These are phyloP conservation scores for Horisme vitalbata DNA, from an alignment of 2,888 invertebrate species.

Conservation along the genomic window DNA sequence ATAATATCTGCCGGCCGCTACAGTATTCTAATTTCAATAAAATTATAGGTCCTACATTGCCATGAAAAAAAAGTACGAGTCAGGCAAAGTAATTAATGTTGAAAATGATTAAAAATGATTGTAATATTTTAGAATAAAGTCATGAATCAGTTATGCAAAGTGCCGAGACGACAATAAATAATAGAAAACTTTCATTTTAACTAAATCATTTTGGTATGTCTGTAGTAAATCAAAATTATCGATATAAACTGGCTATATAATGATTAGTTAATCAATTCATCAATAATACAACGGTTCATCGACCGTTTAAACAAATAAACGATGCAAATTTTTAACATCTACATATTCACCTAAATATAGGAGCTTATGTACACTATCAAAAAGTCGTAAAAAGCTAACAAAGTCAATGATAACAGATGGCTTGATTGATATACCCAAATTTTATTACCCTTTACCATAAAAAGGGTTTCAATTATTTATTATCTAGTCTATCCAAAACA, in stretches of 20 bases:
- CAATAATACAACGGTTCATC: not conserved
- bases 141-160: too few species aligned
- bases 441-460: not conserved
- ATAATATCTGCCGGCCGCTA: constrained; percentile 63
- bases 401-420: constrained; percentile 12
- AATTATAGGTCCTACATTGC: constrained; percentile 60
- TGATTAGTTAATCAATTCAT: too few species aligned
- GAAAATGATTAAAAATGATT: too few species aligned
- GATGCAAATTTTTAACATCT: not conserved
- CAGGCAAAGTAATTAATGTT: too few species aligned
- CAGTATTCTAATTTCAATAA: constrained; percentile 68
- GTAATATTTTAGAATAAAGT: too few species aligned
- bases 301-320: not conserved
- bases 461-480: constrained; percentile 8
- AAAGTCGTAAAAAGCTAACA: constrained; percentile 5
- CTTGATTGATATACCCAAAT: not conserved
- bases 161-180: too few species aligned
- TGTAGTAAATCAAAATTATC: too few species aligned
- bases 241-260: too few species aligned
- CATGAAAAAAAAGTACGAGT: constrained; percentile 32
- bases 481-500: constrained; percentile 7
- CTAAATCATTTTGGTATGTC: too few species aligned
- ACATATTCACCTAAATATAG: too few species aligned
- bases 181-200: too few species aligned
- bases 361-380: constrained; percentile 11